Evolutionary conservation across 2,888 invertebrate species (phyloP).

Genomic region (Acrobasis consociella): DNA sequence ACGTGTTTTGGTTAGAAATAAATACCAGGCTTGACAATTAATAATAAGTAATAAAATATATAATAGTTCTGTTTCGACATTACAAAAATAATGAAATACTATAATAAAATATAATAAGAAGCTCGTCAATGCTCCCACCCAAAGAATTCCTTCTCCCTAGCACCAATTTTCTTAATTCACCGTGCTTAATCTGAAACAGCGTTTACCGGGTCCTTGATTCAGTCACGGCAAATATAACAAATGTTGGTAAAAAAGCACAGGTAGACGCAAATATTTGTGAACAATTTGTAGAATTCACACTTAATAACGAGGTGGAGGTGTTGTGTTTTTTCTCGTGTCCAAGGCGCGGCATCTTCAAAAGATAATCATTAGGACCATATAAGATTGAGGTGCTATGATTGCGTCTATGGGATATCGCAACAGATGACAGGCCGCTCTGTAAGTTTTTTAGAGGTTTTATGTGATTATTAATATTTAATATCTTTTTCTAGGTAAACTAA

Average conservation of each 20-base stretch:
- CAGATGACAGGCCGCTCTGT: slow-evolving; percentile 56
- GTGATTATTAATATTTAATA: slow-evolving; percentile 7
- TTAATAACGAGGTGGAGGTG: slow-evolving; percentile 73
- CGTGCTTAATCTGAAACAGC: slow-evolving; percentile 62
- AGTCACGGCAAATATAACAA: slow-evolving; percentile 71
- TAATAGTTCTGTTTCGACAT: no score
- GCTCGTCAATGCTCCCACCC: slow-evolving; percentile 1
- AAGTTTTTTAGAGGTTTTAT: slow-evolving; percentile 7
- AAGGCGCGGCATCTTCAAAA: slow-evolving; percentile 64
- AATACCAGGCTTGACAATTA: no score
- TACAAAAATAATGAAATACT: no score
- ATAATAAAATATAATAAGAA: background rate
- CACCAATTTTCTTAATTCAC: slow-evolving; percentile 49
- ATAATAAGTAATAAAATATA: no score
- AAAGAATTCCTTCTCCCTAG: slow-evolving; percentile 10
- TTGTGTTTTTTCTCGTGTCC: slow-evolving; percentile 57
- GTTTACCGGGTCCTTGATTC: slow-evolving; percentile 68
- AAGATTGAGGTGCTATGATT: slow-evolving; percentile 64
- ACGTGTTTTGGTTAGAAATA: no score
- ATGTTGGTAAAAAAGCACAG: slow-evolving; percentile 70
- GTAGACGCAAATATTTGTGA: slow-evolving; percentile 82
- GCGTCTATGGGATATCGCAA: slow-evolving; percentile 61
- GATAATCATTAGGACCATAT: slow-evolving; percentile 60
- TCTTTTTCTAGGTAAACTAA: no score
- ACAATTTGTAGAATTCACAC: slow-evolving; percentile 81